A percentile compares a stretch with the other conserved stretches of the same genome.
These are phyloP conservation scores for Dendrocincla fuliginosa DNA, from an alignment of 2,797 vertebrate species.

Conservation along the genomic window DNA sequence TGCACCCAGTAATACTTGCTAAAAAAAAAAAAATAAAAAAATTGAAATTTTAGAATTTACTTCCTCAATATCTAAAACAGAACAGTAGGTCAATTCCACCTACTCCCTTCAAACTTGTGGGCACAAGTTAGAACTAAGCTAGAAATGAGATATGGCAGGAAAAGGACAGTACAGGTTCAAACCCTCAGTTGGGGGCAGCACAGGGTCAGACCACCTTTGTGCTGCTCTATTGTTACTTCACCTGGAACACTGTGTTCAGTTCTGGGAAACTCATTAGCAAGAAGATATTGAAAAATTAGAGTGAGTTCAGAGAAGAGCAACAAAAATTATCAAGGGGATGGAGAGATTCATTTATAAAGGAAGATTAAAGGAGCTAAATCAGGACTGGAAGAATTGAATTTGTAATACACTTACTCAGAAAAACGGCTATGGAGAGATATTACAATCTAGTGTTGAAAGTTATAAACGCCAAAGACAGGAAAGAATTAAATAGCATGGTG, in stretches of 20 bases:
- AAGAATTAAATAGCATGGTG: not conserved
- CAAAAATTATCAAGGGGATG: conserved; percentile 55
- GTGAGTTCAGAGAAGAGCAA: conserved; percentile 57
- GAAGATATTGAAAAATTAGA: conserved; percentile 50
- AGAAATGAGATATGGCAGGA: not conserved
- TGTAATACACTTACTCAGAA: conserved; percentile 23
- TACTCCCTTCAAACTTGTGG: not conserved
- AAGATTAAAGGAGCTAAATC: conserved; percentile 60
- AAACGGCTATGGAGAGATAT: conserved; percentile 3
- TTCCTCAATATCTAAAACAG: not conserved
- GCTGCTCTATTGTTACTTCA: not conserved
- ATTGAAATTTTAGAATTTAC: not conserved
- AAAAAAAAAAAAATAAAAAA: not conserved
- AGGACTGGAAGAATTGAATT: conserved; percentile 12
- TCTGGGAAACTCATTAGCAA: conserved; percentile 42
- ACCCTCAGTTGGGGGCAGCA: not conserved
- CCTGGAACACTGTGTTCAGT: not conserved
- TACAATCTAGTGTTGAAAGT: not conserved
- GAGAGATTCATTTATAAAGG: conserved; percentile 46
- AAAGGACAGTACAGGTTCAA: not conserved
- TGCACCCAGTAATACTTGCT: not conserved
- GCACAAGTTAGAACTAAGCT: not conserved
- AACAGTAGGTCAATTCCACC: not conserved
- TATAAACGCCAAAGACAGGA: not conserved
- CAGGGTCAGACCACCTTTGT: not conserved